phyloP scores from a whole-genome alignment of 2,797 vertebrate species.

The Decapterus maruadsi region DNA sequence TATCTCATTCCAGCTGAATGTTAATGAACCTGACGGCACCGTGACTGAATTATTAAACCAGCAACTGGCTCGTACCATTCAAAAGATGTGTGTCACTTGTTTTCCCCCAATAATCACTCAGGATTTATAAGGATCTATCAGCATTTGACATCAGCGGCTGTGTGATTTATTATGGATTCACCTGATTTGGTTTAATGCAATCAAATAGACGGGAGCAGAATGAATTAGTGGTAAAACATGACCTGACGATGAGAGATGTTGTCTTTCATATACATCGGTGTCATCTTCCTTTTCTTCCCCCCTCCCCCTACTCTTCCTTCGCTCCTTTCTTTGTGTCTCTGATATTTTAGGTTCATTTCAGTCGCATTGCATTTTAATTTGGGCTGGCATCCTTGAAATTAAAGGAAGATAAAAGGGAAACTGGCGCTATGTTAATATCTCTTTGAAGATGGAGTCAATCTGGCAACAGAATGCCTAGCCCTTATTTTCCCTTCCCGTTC shows the following conservation, averaged over 20 bases:
- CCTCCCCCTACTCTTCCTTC: not conserved
- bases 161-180: not conserved
- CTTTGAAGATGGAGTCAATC: conserved; percentile 85
- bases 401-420: conserved; percentile 83
- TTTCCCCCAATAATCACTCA: not conserved
- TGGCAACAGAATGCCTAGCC: conserved; percentile 76
- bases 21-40: conserved; percentile 30
- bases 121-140: not conserved
- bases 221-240: not conserved
- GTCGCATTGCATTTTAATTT: conserved; percentile 76
- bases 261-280: conserved; percentile 18
- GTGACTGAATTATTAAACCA: conserved; percentile 21
- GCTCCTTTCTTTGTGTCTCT: conserved; percentile 40
- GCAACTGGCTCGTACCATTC: not conserved
- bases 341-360: conserved; percentile 75
- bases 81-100: not conserved
- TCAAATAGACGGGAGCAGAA: not conserved
- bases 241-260: conserved; percentile 9
- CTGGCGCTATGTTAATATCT: conserved; percentile 81
- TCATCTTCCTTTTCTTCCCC: not conserved
- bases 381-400: conserved; percentile 81
- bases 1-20: conserved; percentile 13
- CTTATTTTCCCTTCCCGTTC: conserved; percentile 70
- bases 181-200: conserved; percentile 1
- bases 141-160: not conserved